Evolutionary conservation across 1,140 invertebrate genomes (phyloP), one percentile per base, ranked within the genome.

Genomic region (Drosophila azteca): DNA sequence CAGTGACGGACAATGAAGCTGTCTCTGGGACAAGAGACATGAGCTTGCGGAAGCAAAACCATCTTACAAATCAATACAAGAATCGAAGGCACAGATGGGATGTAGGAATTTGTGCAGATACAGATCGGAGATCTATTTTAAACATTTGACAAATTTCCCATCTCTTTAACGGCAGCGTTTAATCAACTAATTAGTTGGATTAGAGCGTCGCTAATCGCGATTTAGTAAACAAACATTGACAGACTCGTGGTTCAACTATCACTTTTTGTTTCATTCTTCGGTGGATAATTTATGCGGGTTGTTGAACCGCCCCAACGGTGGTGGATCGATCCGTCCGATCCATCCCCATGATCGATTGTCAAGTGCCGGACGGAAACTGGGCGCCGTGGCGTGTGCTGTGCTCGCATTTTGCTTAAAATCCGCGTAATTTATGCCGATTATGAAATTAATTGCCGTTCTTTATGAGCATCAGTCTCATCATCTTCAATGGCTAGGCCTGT

Each of bases 221-320:
- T 66, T 75, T 39, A 13, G 31, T 60, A 79, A 46, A 52, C 45
- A 79, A 72, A 39, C 26, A 41, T n/a, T 39, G 35, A 45, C 15
- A 48, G 58, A 57, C 65, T 77, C 67, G 58, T 22, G 61, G 48
- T 77, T 79, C 83, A 87, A 87, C 83, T 88, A 88, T 87, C 83
- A 88, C 83, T 87, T 88, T 78, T 78, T 55, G 65, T 77, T 64
- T 68, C 26, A 62, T 49, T 7, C 22, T 35, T 29, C 35, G 13
- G 20, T 44, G 59, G n/a, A 44, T 78, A 87, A 83, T 66, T 66
- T 49, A 79, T 88, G 57, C 72, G 79, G 82, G 83, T 88, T 87
- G 67, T 79, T 87, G 82, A 87, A 87, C 82, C 64, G 79, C 75
- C 57, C n/a, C 9, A 49, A 63, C 71, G 66, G 3, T 4, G 59